These are phyloP conservation scores for Rambutsinella grinnellia DNA, from an alignment of 2,888 invertebrate species.

Conservation along the genomic window DNA sequence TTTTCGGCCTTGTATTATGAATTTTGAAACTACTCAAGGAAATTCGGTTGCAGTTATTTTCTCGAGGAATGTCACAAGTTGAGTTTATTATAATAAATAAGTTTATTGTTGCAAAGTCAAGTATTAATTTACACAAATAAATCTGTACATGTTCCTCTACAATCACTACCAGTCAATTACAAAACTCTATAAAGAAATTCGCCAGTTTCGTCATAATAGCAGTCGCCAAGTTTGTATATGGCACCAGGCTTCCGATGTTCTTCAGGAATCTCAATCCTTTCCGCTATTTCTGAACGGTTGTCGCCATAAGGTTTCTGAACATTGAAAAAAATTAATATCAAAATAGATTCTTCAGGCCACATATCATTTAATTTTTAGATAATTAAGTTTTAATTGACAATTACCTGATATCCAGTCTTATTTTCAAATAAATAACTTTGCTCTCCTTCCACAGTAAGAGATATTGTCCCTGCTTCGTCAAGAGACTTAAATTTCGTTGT, in stretches of 20 bases:
- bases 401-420: constrained; percentile 56
- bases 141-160: too few relatives aligned
- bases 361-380: neutral
- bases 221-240: constrained; percentile 82
- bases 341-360: neutral
- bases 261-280: constrained; percentile 78
- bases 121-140: too few relatives aligned
- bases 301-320: constrained; percentile 21
- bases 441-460: constrained; percentile 30
- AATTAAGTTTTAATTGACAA: constrained; percentile 1
- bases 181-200: constrained; percentile 81
- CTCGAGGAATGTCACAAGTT: too few relatives aligned
- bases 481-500: neutral
- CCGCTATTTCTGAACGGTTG: neutral
- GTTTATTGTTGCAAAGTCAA: too few relatives aligned
- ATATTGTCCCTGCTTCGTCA: neutral
- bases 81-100: too few relatives aligned
- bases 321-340: too few relatives aligned
- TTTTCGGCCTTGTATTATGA: too few relatives aligned
- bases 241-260: constrained; percentile 75
- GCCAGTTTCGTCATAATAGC: constrained; percentile 86
- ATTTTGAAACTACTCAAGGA: too few relatives aligned
- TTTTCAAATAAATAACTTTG: constrained; percentile 43
- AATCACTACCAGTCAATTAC: too few relatives aligned
- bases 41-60: too few relatives aligned